A percentile compares a stretch with the other conserved stretches of the same genome.
These are phyloP conservation scores for Umimayanthus kanabou DNA, from an alignment of 92 coral and sea anemone genomes.

Conservation along the genomic window DNA sequence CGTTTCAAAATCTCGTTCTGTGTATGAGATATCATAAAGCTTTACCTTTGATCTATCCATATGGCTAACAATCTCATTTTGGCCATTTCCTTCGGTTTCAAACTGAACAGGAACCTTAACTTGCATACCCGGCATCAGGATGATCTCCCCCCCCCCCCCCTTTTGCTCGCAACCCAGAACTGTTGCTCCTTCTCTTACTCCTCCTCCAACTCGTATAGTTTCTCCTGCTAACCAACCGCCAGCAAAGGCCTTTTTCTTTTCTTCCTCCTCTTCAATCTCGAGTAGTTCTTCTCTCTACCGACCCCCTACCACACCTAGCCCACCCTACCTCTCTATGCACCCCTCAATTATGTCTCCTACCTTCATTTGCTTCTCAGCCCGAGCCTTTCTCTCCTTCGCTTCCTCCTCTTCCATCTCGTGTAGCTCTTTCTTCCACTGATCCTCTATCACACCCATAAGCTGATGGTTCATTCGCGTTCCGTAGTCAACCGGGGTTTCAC, in stretches of 20 bases:
- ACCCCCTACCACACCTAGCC: conserved; percentile 64
- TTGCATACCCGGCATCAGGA: not conserved
- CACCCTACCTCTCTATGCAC: not conserved
- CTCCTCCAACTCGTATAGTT: too few relatives aligned
- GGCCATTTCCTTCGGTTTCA: too few relatives aligned
- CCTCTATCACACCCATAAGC: conserved; percentile 82
- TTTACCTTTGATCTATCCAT: too few relatives aligned
- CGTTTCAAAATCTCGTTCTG: too few relatives aligned
- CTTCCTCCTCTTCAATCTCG: conserved; percentile 67
- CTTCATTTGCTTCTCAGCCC: conserved; percentile 55
- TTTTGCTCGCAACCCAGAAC: not conserved
- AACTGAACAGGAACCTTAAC: too few relatives aligned
- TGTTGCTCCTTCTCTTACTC: not conserved
- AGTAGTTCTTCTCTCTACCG: conserved; percentile 95
- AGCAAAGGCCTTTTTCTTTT: too few relatives aligned
- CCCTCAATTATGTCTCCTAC: conserved; percentile 19
- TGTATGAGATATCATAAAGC: too few relatives aligned
- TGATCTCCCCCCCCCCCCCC: not conserved
- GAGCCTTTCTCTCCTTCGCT: conserved; percentile 58
- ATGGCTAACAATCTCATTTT: too few relatives aligned
- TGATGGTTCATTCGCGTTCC: conserved; percentile 78
- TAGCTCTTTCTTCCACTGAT: conserved; percentile 95
- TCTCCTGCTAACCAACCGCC: too few relatives aligned
- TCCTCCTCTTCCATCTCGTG: conserved; percentile 79
- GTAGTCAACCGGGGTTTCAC: conserved; percentile 81